These are phyloP conservation scores for Dendrocincla tyrannina DNA, from an alignment of 2,797 vertebrate species.

Conservation along the genomic window DNA sequence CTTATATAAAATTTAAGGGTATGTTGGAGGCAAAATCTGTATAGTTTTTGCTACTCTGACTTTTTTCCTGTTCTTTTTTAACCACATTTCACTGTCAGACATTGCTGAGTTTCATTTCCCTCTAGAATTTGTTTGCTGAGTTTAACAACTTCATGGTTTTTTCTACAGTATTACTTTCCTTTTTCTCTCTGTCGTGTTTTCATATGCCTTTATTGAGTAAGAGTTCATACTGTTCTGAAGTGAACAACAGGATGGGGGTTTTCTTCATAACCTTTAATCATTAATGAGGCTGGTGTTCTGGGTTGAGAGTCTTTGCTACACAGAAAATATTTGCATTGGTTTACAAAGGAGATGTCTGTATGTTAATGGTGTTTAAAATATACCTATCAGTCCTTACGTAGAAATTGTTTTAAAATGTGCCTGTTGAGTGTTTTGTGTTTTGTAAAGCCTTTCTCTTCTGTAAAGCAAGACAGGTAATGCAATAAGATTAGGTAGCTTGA, in stretches of 20 bases:
- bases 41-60: background rate
- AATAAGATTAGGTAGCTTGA: background rate
- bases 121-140: background rate
- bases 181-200: background rate
- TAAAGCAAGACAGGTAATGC: background rate
- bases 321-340: background rate
- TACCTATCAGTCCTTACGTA: background rate
- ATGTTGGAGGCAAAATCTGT: background rate
- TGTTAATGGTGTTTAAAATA: background rate
- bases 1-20: background rate
- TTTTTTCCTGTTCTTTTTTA: background rate
- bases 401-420: background rate
- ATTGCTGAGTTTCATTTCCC: slow-evolving; percentile 18
- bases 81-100: slow-evolving; percentile 12
- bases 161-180: background rate
- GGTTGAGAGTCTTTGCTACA: background rate
- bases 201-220: background rate
- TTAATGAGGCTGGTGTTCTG: background rate
- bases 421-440: background rate
- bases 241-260: background rate
- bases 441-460: background rate
- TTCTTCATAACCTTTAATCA: background rate
- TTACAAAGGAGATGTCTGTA: background rate
- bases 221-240: background rate
- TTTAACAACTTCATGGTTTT: background rate